Evolutionary conservation across 1,140 invertebrate species (phyloP).

Genomic region (Drosophila eugracilis): DNA sequence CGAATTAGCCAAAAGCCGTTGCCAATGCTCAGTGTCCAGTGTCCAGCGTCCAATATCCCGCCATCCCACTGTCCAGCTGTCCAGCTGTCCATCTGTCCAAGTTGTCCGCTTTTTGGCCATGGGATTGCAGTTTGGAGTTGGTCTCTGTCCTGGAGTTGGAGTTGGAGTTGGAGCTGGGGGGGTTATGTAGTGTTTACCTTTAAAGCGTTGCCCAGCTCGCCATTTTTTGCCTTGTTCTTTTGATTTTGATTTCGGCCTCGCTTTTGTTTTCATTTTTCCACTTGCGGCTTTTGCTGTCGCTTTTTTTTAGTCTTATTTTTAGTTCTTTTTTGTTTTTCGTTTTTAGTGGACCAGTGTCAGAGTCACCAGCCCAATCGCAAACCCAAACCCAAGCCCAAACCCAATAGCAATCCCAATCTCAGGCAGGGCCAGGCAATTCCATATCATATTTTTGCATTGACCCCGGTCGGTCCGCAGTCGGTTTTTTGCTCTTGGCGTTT

Average conservation of each 20-base stretch:
- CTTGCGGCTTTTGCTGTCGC: slow-evolving; percentile 27
- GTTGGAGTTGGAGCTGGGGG: background rate
- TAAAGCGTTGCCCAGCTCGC: slow-evolving; percentile 65
- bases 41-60: slow-evolving; percentile 20
- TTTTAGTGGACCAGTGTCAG: no score
- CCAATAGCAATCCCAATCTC: slow-evolving; percentile 19
- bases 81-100: slow-evolving; percentile 34
- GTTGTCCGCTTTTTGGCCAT: slow-evolving; percentile 22
- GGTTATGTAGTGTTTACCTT: slow-evolving; percentile 61
- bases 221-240: slow-evolving; percentile 56
- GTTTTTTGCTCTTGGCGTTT: slow-evolving; percentile 79
- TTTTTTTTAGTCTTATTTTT: no score
- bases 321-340: no score
- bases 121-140: slow-evolving; percentile 40
- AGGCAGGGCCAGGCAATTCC: slow-evolving; percentile 63
- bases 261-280: slow-evolving; percentile 16
- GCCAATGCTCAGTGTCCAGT: slow-evolving; percentile 36
- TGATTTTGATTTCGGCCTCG: slow-evolving; percentile 23
- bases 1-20: slow-evolving; percentile 78
- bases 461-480: slow-evolving; percentile 50
- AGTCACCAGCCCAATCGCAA: slow-evolving; percentile 1
- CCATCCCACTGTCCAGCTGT: slow-evolving; percentile 13
- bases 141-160: slow-evolving; percentile 8
- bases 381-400: slow-evolving; percentile 1
- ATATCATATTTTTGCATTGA: slow-evolving; percentile 78